A percentile compares a stretch with the other conserved stretches of the same genome.
Evolutionary conservation across 2,797 vertebrate species (phyloP).

Genomic region (Argyrosomus regius): DNA sequence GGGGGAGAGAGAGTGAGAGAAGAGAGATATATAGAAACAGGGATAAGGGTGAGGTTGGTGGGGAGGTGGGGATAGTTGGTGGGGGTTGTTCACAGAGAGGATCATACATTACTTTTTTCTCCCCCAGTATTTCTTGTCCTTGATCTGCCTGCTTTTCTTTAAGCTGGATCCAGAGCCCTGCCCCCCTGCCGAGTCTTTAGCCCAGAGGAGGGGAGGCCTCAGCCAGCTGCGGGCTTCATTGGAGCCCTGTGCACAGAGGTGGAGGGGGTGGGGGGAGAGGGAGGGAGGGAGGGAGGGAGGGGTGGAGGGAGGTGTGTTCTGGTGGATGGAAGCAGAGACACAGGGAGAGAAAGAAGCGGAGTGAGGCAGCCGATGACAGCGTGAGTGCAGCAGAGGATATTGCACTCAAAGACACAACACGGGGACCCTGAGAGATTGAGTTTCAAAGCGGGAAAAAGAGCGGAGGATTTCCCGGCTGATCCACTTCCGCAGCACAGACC

Average conservation of each 20-base stretch:
- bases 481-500: constrained; percentile 55
- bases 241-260: constrained; percentile 55
- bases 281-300: neutral
- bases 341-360: constrained; percentile 52
- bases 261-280: constrained; percentile 5
- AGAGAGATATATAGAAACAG: constrained; percentile 44
- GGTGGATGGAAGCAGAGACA: constrained; percentile 50
- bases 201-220: constrained; percentile 78
- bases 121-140: constrained; percentile 79
- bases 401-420: constrained; percentile 85
- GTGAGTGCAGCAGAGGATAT: constrained; percentile 77
- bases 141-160: constrained; percentile 84
- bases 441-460: constrained; percentile 79
- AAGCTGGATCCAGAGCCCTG: constrained; percentile 82
- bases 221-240: constrained; percentile 78
- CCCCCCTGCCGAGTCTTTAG: constrained; percentile 74
- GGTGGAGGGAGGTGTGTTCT: constrained; percentile 7
- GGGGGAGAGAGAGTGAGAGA: constrained; percentile 13
- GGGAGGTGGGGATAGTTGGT: constrained; percentile 57
- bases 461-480: constrained; percentile 56
- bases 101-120: constrained; percentile 77
- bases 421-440: constrained; percentile 78
- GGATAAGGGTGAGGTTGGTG: constrained; percentile 45
- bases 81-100: constrained; percentile 71
- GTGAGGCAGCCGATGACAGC: constrained; percentile 78